Base-by-base conservation (phyloP, 2,888 invertebrate species). In the Drosophila infuscata region DNA sequence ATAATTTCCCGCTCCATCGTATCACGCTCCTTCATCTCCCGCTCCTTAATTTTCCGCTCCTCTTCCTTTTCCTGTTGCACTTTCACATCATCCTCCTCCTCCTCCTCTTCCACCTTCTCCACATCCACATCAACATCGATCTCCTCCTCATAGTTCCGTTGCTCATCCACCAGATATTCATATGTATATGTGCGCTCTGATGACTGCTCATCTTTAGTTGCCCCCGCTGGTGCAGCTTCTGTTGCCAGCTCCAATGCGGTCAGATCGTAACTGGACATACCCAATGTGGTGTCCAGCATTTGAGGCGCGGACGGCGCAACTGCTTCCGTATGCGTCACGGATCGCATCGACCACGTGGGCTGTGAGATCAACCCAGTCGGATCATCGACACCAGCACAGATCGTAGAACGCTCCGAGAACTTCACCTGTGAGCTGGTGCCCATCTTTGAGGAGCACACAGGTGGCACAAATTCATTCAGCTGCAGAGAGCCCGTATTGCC, bases 191-290 rank as follows among this genome's bases (percentile, higher is more conserved):
- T 29, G 8, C 35, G 35, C 41, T 20, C 15, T 20, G 32, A n/a
- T 29, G 56, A 43, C 20, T 51, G 33, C 29, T 38, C 57, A 5
- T 11, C 43, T n/a, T 35, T 46, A 15, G 57, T 29, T 25, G 25
- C 3, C 20, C 46, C 46, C 29, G 3, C 17, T 35, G 3, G 67
- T 52, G 53, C 69, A n/a, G 30, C n/a, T 11, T 43, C 46, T 48
- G 65, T 30, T 25, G 54, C 20, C n/a, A n/a, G 62, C 15, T 65
- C 72, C 29, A 78, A 52, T 0, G 81, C 52, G 0, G 90, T 82
- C 30, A 89, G 65, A 29, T 92, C 92, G 49, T 90, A 92, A n/a
- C 82, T 81, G 56, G 90, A 91, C 92, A 92, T 92, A 30, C 83
- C 88, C 52, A 92, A 74, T 2, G 92, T 92, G 1, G 92, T 91